These are phyloP conservation scores for Platichthys stellatus DNA, from an alignment of 2,113 vertebrate genomes.

Conservation along the genomic window DNA sequence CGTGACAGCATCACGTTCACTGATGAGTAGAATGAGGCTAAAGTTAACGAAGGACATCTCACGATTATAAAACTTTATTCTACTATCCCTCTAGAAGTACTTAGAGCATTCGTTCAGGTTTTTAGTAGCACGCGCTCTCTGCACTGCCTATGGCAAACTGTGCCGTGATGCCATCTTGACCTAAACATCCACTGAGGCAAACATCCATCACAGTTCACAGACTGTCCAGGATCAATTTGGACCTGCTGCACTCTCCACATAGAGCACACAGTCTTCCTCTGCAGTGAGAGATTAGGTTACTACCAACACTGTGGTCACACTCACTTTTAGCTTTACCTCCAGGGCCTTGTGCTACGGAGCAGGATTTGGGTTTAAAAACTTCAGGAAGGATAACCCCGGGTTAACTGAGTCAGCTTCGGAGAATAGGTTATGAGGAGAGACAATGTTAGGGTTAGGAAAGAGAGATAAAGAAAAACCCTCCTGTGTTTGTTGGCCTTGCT, in stretches of 20 bases:
- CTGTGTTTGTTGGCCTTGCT: too few species aligned
- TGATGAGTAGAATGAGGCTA: not conserved
- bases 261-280: not conserved
- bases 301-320: not conserved
- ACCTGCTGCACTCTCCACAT: not conserved
- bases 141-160: not conserved
- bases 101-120: not conserved
- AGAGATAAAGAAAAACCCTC: too few species aligned
- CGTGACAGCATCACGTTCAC: not conserved
- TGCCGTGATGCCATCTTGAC: not conserved
- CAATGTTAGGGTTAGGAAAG: too few species aligned
- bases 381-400: too few species aligned
- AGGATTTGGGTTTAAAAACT: too few species aligned
- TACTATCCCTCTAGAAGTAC: not conserved
- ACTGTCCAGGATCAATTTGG: not conserved
- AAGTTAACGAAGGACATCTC: not conserved
- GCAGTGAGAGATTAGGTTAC: not conserved
- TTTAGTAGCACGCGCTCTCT: not conserved
- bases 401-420: too few species aligned
- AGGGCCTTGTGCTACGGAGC: not conserved
- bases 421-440: too few species aligned
- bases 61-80: not conserved
- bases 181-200: not conserved
- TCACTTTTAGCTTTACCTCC: conserved; percentile 5
- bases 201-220: not conserved